Evolutionary conservation across 2,888 invertebrate species (phyloP), one percentile per base, ranked within the genome.

Genomic region (Mactromeris polynyma): DNA sequence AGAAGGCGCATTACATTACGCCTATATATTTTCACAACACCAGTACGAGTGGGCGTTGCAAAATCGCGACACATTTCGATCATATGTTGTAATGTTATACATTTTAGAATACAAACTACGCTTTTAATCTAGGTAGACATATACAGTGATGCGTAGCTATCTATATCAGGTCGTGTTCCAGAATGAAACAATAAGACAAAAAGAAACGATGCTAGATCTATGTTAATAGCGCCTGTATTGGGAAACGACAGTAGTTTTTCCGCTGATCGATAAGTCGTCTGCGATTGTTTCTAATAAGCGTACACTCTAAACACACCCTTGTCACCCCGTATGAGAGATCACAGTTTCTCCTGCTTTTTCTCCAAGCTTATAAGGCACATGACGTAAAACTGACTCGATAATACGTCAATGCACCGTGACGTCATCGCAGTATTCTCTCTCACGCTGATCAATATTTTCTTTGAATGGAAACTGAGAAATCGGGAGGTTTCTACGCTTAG

Each of bases 351-450:
- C 78, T 78, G 84, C 77, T 84, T 78, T 79, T 78, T 78, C 84
- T 78, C 54, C 69, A 31, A 69, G 58, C 85, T 79, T 86, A 89
- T 83, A 89, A 73, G 83, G 89, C 26, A 21, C 21, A 78, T 86
- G 82, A 86, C 89, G 89, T 89, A 54, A 51, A 64, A n/a, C 21
- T 42, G 78, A n/a, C 31, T 80, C 77, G 84, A 73, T 85, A 42
- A 86, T 81, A 87, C 83, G 90, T 90, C 78, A 85, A 64, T 78
- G 69, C 40, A 26, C 36, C 58, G 82, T 90, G 90, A 90, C 85
- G 90, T 88, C 84, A 79, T 83, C 46, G 82, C 85, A 73, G 46
- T 38, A 33, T 78, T 87, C 77, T 83, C 85, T 87, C 85, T 83
- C 85, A 87, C 87, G 83, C 54, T 73, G 85, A 89, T 90, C 90